A percentile compares a stretch with the other conserved stretches of the same genome.
Evolutionary conservation across 2,888 invertebrate species (phyloP).

Genomic region (Eristalinus sepulchralis): DNA sequence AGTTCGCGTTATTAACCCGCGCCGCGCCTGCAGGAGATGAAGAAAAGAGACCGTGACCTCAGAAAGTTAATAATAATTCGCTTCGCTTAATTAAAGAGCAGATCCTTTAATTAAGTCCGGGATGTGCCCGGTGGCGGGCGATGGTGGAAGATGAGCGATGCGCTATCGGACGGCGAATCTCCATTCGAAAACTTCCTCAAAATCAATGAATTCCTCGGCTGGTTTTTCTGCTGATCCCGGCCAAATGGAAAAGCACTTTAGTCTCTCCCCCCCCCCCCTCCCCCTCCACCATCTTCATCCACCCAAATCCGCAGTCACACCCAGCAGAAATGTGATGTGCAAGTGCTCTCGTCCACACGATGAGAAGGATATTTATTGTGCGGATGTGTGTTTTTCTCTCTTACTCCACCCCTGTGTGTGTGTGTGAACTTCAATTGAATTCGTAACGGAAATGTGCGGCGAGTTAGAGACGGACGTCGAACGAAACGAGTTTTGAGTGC

Average conservation of each 20-base stretch:
- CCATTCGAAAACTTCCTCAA: background rate
- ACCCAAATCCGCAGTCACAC: background rate
- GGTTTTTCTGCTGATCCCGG: background rate
- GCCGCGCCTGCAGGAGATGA: background rate
- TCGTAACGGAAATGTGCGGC: conserved; percentile 63
- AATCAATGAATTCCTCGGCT: conserved; percentile 12
- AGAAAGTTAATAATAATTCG: conserved; percentile 46
- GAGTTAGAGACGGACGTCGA: conserved; percentile 15
- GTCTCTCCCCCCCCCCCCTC: conserved; percentile 38
- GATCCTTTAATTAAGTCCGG: conserved; percentile 55
- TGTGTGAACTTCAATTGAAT: conserved; percentile 50
- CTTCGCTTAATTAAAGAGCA: conserved; percentile 58
- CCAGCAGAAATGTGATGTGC: background rate
- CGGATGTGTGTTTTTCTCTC: background rate
- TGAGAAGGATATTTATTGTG: conserved; percentile 49
- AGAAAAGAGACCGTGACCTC: conserved; percentile 16
- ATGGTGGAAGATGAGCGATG: too few relatives aligned
- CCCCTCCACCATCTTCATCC: too few relatives aligned
- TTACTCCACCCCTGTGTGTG: too few relatives aligned
- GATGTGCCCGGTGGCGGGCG: too few relatives aligned
- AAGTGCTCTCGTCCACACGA: conserved; percentile 35
- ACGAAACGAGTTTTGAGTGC: conserved; percentile 37
- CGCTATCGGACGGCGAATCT: background rate
- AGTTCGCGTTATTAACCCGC: background rate
- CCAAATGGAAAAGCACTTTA: conserved; percentile 31